phyloP scores from a whole-genome alignment of 2,113 vertebrate genomes.

The Pseudorectes ferrugineus region DNA sequence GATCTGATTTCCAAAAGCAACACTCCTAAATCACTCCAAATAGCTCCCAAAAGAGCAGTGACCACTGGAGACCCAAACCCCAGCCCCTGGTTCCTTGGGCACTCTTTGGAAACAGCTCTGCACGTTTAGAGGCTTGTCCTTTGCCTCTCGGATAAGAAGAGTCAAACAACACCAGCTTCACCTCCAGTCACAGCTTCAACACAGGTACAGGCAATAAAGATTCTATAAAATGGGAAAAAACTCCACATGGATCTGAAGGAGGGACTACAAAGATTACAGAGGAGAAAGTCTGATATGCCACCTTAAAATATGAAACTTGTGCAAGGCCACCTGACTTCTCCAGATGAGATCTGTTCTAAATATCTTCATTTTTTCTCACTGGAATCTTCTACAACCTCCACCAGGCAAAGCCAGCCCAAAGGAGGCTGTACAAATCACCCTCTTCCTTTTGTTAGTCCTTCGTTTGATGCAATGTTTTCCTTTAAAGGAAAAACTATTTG shows the following conservation, averaged over 20 bases:
- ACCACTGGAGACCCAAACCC: background rate
- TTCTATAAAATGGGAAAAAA: background rate
- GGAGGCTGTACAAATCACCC: background rate
- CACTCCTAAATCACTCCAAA: background rate
- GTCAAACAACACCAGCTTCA: background rate
- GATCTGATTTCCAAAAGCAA: background rate
- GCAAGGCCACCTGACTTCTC: background rate
- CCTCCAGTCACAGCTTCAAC: background rate
- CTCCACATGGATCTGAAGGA: background rate
- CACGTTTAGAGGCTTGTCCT: background rate
- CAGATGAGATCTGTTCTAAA: background rate
- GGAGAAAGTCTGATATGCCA: background rate
- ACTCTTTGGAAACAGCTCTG: background rate
- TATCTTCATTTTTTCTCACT: background rate
- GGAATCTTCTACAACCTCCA: background rate
- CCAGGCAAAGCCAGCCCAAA: background rate
- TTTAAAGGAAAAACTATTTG: slow-evolving; percentile 25
- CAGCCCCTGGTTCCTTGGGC: background rate
- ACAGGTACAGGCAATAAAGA: background rate
- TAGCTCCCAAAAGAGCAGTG: background rate
- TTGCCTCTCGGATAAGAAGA: background rate
- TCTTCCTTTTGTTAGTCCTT: background rate
- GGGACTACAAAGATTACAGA: background rate
- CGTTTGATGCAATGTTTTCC: background rate
- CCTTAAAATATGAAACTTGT: background rate